Conservation (phyloP, 1,140 invertebrate genomes). For the Bombus sibiricus region DNA sequence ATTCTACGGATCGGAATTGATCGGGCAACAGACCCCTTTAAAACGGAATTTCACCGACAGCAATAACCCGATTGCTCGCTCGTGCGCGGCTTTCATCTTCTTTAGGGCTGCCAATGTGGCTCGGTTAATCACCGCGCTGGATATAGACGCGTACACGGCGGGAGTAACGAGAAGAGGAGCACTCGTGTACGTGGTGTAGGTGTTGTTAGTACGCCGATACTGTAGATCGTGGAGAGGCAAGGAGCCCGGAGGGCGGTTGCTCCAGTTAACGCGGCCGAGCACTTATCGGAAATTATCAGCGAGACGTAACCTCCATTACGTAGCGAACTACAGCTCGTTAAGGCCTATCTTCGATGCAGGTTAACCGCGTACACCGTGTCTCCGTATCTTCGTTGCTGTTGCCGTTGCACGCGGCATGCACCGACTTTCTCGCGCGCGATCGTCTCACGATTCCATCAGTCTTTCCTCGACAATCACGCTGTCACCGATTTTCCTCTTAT, state of each 20-base stretch:
- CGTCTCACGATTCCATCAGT: background rate
- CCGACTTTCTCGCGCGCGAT: background rate
- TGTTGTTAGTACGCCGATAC: conserved; percentile 55
- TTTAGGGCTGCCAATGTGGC: conserved; percentile 46
- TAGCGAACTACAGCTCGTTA: conserved; percentile 70
- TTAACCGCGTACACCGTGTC: conserved; percentile 54
- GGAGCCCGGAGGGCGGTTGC: conserved; percentile 64
- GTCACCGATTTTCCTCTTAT: background rate
- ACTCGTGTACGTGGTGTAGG: conserved; percentile 36
- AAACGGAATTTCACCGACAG: conserved; percentile 46
- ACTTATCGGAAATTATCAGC: conserved; percentile 81
- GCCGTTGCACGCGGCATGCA: background rate
- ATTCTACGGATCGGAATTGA: background rate
- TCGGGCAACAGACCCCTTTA: background rate
- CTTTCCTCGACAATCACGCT: background rate
- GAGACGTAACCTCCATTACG: conserved; percentile 78
- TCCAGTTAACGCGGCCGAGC: conserved; percentile 77
- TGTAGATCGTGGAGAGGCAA: conserved; percentile 40
- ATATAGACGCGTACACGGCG: conserved; percentile 29
- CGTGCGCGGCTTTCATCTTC: conserved; percentile 55
- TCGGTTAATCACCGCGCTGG: conserved; percentile 48
- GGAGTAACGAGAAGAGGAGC: conserved; percentile 26
- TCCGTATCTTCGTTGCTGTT: background rate
- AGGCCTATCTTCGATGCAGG: conserved; percentile 72
- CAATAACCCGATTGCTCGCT: conserved; percentile 55